Evolutionary conservation across 2,797 vertebrate species (phyloP).

Genomic region (Anguilla marmorata): DNA sequence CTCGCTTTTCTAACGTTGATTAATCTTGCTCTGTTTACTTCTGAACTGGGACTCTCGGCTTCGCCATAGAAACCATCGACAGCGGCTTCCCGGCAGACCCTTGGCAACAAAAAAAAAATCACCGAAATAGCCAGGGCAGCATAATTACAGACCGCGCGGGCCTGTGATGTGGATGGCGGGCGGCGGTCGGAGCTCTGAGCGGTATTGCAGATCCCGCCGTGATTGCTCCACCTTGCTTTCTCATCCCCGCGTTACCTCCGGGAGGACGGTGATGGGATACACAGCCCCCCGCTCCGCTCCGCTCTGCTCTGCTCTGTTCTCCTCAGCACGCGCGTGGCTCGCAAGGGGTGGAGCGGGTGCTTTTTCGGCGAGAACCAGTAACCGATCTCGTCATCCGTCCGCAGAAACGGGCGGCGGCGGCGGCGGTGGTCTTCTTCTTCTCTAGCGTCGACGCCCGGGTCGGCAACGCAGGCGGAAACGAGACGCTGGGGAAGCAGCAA

Average conservation of each 20-base stretch:
- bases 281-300: conserved; percentile 49
- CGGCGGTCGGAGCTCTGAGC: conserved; percentile 67
- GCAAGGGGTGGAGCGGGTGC: neutral
- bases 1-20: conserved; percentile 56
- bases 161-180: conserved; percentile 75
- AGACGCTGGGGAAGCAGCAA: neutral
- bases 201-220: conserved; percentile 71
- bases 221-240: conserved; percentile 70
- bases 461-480: neutral
- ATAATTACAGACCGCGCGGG: conserved; percentile 75
- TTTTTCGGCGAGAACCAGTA: conserved; percentile 44
- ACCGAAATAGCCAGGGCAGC: conserved; percentile 69
- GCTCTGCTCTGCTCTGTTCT: too few species aligned
- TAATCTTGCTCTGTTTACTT: conserved; percentile 69
- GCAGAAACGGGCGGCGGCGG: conserved; percentile 47
- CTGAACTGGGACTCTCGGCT: conserved; percentile 63
- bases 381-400: conserved; percentile 46
- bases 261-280: conserved; percentile 64
- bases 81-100: conserved; percentile 71
- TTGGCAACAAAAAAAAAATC: conserved; percentile 69
- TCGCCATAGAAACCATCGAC: conserved; percentile 71
- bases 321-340: conserved; percentile 15
- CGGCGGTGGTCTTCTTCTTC: conserved; percentile 25
- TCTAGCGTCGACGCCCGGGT: conserved; percentile 28
- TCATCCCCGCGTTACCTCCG: conserved; percentile 66